Base-by-base conservation (phyloP, 2,113 vertebrate species). In the Nothobranchius kuhntae region DNA sequence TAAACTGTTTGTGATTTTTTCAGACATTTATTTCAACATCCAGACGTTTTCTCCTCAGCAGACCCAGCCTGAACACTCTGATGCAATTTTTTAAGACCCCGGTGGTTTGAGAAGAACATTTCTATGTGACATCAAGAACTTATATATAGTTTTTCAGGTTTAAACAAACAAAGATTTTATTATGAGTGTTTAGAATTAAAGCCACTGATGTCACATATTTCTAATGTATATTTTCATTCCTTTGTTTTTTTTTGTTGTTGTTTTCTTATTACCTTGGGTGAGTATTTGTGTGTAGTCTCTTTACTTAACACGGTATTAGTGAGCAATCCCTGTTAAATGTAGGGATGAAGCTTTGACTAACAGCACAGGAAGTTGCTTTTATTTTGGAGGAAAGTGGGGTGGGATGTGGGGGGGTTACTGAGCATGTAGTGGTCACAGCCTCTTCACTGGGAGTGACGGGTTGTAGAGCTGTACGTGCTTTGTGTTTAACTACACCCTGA, bases 1-100 rank as follows among this genome's bases (percentile, higher is more conserved):
- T 89, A 87, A 91, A 75, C 87, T 90, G 86, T 90, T 88, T 76
- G 35, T 46, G 66, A 70, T 46, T 59, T 68, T 21, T 75, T 71
- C 52, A 65, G 42, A 59, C 53, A 40, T 53, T 10, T 46, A 14
- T 60, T 3, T 48, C 17, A 75, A 24, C 55, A 61, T 56, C 64
- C 56, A 3, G 11, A 60, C 36, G 53, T 68, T 55, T 53, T 70
- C 50, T 71, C 44, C 47, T 68, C 50, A 65, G 60, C 14, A 44
- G 11, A 59, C 46, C 47, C 58, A 26, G 9, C 13, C 47, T 67
- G 47, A 60, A 55, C 44, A 53, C 59, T 68, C 58, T 53, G 12
- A 58, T 26, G 13, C 60, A 61, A 36, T 62, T 66, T 76, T 35
- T 24, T 7, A 40, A 42, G 30, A 84, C 75, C 77, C 83, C 35